Base-by-base conservation (phyloP, 1,140 invertebrate genomes). In the Bombus ignitus region DNA sequence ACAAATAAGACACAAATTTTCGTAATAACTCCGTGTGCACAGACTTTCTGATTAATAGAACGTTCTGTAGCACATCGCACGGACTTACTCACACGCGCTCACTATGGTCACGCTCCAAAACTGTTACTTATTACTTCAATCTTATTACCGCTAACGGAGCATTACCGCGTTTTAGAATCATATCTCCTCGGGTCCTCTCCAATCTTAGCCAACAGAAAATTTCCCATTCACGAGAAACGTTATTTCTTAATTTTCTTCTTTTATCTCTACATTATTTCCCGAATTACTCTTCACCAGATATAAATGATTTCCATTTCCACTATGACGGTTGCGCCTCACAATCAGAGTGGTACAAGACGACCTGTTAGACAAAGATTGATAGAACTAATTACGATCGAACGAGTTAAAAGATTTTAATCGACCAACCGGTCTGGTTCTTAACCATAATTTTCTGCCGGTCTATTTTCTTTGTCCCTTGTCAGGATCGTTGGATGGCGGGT, bases 51-150 rank as follows among this genome's bases (percentile, higher is more conserved):
- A 89, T 90, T 87, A 87, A 82, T 84, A 88, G 89, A 88, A 91
- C 91, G 89, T 89, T 66, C 81, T 81, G 79, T 85, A 80, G 66
- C 82, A 18, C 37, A 47, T 78, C 78, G 57, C 75, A n/a, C 53
- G 42, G 68, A 89, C 71, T 71, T 81, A 84, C 82, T 72, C 70
- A 86, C 86, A 81, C 89, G 62, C 79, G 74, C 85, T 88, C 39
- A 59, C 44, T 75, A 77, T 89, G 88, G 94, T 95, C 94, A 95
- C 94, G 94, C 94, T 95, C 94, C 93, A 94, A 94, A 95, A 95
- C 93, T 89, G 91, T 92, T 86, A 70, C 92, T 94, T 93, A 94
- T 94, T 94, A 93, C 92, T 92, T 92, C 91, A 93, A 92, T 93
- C 93, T 91, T 93, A 94, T 92, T 94, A 93, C 85, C 88, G 87